phyloP scores from a whole-genome alignment of 1,140 invertebrate species.

The Tetramorium simillimum region DNA sequence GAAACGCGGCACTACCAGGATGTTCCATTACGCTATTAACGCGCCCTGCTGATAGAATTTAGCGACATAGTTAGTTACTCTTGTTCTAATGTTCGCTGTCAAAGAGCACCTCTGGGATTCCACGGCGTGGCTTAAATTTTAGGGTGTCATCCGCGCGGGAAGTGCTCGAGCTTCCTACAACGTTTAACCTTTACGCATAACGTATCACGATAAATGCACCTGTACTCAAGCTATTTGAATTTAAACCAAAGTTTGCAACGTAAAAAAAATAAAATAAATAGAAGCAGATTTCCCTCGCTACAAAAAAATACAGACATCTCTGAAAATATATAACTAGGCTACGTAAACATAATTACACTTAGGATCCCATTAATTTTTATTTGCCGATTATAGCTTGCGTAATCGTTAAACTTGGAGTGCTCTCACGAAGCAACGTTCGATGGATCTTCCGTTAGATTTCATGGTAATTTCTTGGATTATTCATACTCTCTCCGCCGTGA shows the following conservation, averaged over 20 bases:
- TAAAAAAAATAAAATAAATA: background rate
- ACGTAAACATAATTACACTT: background rate
- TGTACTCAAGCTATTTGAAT: background rate
- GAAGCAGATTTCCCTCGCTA: background rate
- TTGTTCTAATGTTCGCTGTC: slow-evolving; percentile 31
- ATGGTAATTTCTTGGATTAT: slow-evolving; percentile 45
- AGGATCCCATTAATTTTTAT: background rate
- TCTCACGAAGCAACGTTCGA: background rate
- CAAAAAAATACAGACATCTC: background rate
- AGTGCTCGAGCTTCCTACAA: background rate
- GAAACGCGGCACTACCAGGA: background rate
- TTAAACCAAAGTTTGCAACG: background rate
- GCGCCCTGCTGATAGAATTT: slow-evolving; percentile 35
- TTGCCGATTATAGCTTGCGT: background rate
- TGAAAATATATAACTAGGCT: background rate
- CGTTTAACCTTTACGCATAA: background rate
- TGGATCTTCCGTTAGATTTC: background rate
- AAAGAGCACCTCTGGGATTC: slow-evolving; percentile 7
- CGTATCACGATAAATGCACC: background rate
- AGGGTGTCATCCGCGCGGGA: slow-evolving; percentile 7
- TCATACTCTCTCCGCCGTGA: slow-evolving; percentile 22
- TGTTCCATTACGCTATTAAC: slow-evolving; percentile 41
- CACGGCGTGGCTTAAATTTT: slow-evolving; percentile 34
- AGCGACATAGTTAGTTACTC: slow-evolving; percentile 35
- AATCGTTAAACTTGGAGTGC: background rate